A percentile compares a stretch with the other conserved stretches of the same genome.
These are phyloP conservation scores for Eurystomus gularis DNA, from an alignment of 2,113 vertebrate genomes.

Conservation along the genomic window DNA sequence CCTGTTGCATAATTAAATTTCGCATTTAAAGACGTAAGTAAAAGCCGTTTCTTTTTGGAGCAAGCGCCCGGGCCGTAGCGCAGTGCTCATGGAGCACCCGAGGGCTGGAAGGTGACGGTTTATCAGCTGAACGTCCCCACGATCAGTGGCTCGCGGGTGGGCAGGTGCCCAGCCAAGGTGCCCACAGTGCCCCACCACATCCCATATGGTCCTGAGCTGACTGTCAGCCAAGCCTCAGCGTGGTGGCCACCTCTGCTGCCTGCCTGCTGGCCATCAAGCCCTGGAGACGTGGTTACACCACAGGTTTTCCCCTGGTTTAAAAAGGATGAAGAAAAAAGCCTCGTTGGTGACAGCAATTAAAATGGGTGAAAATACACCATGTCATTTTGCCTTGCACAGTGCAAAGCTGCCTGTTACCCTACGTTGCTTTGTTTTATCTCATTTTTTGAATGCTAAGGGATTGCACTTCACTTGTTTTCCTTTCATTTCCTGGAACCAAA, in stretches of 20 bases:
- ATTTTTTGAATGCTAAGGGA: not conserved
- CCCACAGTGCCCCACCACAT: too few relatives aligned
- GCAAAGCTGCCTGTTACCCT: not conserved
- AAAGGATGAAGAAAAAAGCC: not conserved
- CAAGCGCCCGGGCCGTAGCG: too few relatives aligned
- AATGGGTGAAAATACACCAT: not conserved
- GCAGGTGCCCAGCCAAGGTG: not conserved
- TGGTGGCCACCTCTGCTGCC: rapidly evolving
- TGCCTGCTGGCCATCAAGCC: not conserved
- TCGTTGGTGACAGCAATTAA: not conserved
- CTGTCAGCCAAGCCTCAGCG: not conserved
- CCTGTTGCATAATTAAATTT: not conserved
- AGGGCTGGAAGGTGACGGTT: not conserved
- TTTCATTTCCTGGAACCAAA: not conserved
- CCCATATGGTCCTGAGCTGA: rapidly evolving
- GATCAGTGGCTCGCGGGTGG: not conserved
- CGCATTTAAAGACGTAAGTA: not conserved
- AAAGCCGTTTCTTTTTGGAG: not conserved
- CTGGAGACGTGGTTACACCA: not conserved
- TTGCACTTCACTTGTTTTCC: not conserved
- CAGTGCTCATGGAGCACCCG: not conserved
- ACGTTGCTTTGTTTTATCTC: rapidly evolving
- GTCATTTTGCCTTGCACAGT: not conserved
- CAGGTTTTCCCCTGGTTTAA: not conserved
- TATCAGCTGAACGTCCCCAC: not conserved